Percentiles rank a stretch among this genome's conserved stretches.
Evolutionary conservation across 2,888 invertebrate genomes (phyloP).

Genomic region (Pinctada fucata): DNA sequence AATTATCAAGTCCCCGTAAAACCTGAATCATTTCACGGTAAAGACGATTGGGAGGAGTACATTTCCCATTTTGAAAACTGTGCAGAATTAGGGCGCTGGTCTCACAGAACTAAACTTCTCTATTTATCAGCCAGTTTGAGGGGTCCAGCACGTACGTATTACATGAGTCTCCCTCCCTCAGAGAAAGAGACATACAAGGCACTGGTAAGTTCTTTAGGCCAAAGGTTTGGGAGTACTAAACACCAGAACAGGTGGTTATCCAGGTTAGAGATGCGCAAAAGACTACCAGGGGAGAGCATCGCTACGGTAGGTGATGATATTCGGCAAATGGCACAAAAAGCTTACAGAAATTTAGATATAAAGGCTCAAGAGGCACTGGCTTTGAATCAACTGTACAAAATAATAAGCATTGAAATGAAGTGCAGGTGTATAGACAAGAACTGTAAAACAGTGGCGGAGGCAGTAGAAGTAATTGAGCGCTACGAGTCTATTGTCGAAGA

Average conservation of each 20-base stretch:
- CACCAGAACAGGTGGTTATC: conserved; percentile 30
- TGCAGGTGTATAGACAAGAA: conserved; percentile 44
- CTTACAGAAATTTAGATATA: conserved; percentile 22
- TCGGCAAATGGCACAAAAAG: conserved; percentile 38
- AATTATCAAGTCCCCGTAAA: neutral
- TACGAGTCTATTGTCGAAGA: conserved; percentile 40
- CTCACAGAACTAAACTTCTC: neutral
- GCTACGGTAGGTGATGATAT: conserved; percentile 36
- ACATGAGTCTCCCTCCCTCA: neutral
- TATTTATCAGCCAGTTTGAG: neutral
- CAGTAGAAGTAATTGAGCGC: conserved; percentile 40
- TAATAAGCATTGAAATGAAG: conserved; percentile 41
- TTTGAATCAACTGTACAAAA: conserved; percentile 42
- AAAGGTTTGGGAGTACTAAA: conserved; percentile 31
- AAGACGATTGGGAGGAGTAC: neutral
- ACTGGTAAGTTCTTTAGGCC: conserved; percentile 13
- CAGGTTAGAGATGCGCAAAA: conserved; percentile 28
- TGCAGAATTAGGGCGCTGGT: neutral
- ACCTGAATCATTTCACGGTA: neutral
- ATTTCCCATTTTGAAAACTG: neutral
- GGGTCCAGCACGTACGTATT: neutral
- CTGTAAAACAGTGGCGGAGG: conserved; percentile 39
- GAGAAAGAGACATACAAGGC: conserved; percentile 12
- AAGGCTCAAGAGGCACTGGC: conserved; percentile 40
- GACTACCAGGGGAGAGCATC: conserved; percentile 31